Evolutionary conservation across 2,797 vertebrate species (phyloP).

Genomic region (Lacerta bilineata): DNA sequence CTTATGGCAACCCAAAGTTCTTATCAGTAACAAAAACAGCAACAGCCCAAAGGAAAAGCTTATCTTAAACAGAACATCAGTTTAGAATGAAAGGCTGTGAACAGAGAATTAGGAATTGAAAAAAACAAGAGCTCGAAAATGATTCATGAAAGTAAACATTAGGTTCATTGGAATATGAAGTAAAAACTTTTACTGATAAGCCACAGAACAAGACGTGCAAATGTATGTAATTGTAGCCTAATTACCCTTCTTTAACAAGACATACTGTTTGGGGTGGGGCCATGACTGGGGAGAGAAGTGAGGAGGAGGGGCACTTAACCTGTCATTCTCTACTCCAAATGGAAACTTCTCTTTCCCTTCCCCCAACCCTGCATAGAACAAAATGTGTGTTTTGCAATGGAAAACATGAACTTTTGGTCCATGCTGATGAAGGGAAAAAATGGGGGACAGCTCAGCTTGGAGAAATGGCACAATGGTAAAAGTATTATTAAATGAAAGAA

Average conservation of each 20-base stretch:
- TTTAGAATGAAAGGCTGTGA: conserved; percentile 2
- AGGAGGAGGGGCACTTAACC: background rate
- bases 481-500: background rate
- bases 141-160: background rate
- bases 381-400: background rate
- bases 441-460: background rate
- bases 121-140: background rate
- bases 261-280: background rate
- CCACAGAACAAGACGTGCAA: background rate
- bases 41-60: conserved; percentile 3
- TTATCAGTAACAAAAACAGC: conserved; percentile 16
- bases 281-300: background rate
- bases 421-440: too few species aligned
- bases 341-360: background rate
- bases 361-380: background rate
- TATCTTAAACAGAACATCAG: conserved; percentile 11
- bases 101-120: background rate
- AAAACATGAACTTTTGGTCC: background rate
- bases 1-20: conserved; percentile 26
- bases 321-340: background rate
- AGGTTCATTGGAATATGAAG: background rate
- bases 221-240: background rate
- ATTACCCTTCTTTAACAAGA: background rate
- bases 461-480: background rate
- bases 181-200: background rate